A percentile compares a stretch with the other conserved stretches of the same genome.
Conservation (phyloP, 2,797 vertebrate genomes). For the Dicrostonyx torquatus region DNA sequence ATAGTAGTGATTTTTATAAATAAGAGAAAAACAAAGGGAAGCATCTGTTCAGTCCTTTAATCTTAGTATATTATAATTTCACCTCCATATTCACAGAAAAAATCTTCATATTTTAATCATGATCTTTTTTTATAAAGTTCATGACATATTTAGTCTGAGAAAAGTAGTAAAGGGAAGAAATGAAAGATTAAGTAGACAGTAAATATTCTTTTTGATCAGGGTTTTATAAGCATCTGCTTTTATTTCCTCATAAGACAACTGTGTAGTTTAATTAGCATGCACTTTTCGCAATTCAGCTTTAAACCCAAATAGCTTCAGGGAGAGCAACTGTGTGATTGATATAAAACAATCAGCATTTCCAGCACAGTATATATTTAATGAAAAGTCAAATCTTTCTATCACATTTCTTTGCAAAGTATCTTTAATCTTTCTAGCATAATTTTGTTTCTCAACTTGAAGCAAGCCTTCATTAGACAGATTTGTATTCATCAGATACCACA, state of each 20-base stretch:
- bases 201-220: neutral
- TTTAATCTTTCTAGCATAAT: conserved; percentile 31
- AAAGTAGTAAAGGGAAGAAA: neutral
- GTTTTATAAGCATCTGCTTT: neutral
- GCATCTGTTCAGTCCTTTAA: neutral
- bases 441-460: conserved; percentile 26
- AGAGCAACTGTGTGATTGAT: neutral
- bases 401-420: conserved; percentile 30
- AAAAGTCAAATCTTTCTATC: conserved; percentile 17
- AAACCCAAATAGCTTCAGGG: conserved; percentile 22
- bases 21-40: neutral
- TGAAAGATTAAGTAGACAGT: neutral
- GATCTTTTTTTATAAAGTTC: neutral
- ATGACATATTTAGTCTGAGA: neutral
- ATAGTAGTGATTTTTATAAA: neutral
- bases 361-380: neutral
- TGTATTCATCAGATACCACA: conserved; percentile 9
- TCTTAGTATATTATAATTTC: neutral
- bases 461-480: conserved; percentile 51
- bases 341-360: conserved; percentile 55
- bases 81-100: neutral
- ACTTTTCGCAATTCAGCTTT: conserved; percentile 36
- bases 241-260: conserved; percentile 17
- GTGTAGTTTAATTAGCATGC: neutral
- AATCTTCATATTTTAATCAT: conserved; percentile 30